Base-by-base conservation (phyloP, 30 jellyfish, hydroid and myxozoan species). In the Phacellophora camtschatica region DNA sequence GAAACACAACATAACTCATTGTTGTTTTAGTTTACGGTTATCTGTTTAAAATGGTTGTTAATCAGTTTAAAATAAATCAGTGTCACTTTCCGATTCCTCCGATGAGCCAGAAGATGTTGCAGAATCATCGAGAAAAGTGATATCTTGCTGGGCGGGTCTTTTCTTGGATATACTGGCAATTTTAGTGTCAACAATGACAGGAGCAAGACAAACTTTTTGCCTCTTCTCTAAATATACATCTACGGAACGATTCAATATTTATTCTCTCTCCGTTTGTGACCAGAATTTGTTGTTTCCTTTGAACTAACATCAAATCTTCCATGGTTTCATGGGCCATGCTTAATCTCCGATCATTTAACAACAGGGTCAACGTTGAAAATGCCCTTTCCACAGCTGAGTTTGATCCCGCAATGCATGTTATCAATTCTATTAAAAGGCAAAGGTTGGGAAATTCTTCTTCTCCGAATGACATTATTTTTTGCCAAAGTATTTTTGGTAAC, bases 361-460 rank as follows among this genome's bases (percentile, higher is more conserved):
- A 3, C 56, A 83, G 77, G 8, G 87, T 87, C 67, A 79, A 45
- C 32, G 43, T 10, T 34, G 90, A 13, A 42, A 87, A 87, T n/a
- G 85, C 83, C 24, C 96, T 66, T 70, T 87, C 95, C 43, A 79
- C 84, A 7, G 82, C 29, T 7, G 92, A 65, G 41, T 86, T 86
- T 53, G 94, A 86, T 16, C 96, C 87, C 23, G 94, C 68, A 31
- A 86, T 49, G 41, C 81, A 50, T 19, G 78, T 55, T 25, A 83
- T 34, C 82, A 83, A 39, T 28, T 83, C 65, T 7, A 56, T 53
- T 19, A 81, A 36, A 23, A 82, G 77, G 74, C 89, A 67, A 2
- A 81, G 19, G 31, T 81, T 81, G 3, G 93, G 93, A 46, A 32
- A 81, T 34, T 81, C 93, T 20, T 15, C 32, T 66, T 29, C 33